phyloP scores from a whole-genome alignment of 2,888 invertebrate species.

The Augochlorella aurata region DNA sequence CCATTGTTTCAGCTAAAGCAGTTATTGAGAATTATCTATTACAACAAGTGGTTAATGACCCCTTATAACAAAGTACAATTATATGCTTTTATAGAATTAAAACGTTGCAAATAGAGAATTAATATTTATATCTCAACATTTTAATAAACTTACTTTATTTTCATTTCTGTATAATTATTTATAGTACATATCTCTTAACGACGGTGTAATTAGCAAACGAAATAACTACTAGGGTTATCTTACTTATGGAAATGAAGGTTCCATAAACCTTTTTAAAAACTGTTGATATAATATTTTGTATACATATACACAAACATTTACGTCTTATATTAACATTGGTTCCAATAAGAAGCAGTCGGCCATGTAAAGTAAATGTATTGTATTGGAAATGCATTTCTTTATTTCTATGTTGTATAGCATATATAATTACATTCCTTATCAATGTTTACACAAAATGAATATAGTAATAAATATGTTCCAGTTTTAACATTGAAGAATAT shows the following conservation, averaged over 20 bases:
- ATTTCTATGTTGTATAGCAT: not conserved
- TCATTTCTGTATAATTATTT: slow-evolving; percentile 41
- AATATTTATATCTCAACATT: slow-evolving; percentile 36
- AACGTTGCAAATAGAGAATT: slow-evolving; percentile 35
- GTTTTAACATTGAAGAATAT: slow-evolving; percentile 16
- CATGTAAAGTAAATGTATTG: slow-evolving; percentile 10
- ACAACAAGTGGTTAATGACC: slow-evolving; percentile 80
- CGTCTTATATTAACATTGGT: slow-evolving; percentile 23
- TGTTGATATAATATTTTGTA: slow-evolving; percentile 42
- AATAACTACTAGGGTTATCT: slow-evolving; percentile 14
- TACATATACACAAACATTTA: slow-evolving; percentile 47
- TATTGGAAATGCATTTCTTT: slow-evolving; percentile 3
- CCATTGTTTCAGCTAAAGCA: slow-evolving; percentile 86
- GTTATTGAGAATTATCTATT: slow-evolving; percentile 90
- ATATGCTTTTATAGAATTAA: slow-evolving; percentile 3
- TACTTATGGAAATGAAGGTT: slow-evolving; percentile 18
- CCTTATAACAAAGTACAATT: slow-evolving; percentile 60
- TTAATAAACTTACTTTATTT: slow-evolving; percentile 44
- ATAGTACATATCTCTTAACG: slow-evolving; percentile 35
- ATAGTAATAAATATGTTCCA: slow-evolving; percentile 11
- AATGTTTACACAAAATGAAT: slow-evolving; percentile 10
- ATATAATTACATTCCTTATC: slow-evolving; percentile 20
- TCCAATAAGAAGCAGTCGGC: slow-evolving; percentile 6
- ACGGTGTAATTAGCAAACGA: slow-evolving; percentile 27
- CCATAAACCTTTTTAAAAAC: slow-evolving; percentile 32